A percentile compares a stretch with the other conserved stretches of the same genome.
Conservation (phyloP, 64 coral and sea anemone species). For the Exaiptasia diaphana region DNA sequence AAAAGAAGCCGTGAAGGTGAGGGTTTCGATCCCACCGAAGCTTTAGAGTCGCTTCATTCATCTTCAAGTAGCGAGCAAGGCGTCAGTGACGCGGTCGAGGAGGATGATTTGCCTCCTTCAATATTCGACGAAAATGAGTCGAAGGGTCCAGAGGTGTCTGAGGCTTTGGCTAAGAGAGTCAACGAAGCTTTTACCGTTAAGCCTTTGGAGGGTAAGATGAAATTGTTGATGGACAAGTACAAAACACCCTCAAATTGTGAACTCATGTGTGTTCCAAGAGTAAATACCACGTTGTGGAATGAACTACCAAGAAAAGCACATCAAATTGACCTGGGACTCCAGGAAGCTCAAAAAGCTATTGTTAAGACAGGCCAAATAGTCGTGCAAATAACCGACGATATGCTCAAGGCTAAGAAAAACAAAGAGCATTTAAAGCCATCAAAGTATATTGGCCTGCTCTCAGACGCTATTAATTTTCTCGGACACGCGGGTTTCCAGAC, state of each 20-base stretch:
- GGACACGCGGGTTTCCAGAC: slow-evolving; percentile 38
- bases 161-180: too few relatives aligned
- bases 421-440: slow-evolving; percentile 1
- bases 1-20: too few relatives aligned
- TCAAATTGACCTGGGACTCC: slow-evolving; percentile 22
- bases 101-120: too few relatives aligned
- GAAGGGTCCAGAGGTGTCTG: too few relatives aligned
- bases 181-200: too few relatives aligned
- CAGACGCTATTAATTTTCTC: slow-evolving; percentile 26
- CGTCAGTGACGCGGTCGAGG: too few relatives aligned
- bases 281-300: slow-evolving; percentile 40
- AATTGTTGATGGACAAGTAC: slow-evolving; percentile 25
- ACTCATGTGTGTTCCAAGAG: background rate
- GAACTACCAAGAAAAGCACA: slow-evolving; percentile 22
- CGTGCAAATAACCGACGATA: slow-evolving; percentile 5
- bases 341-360: slow-evolving; percentile 34
- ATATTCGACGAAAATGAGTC: too few relatives aligned
- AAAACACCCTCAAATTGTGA: background rate
- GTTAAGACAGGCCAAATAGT: slow-evolving; percentile 36
- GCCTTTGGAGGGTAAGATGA: slow-evolving; percentile 24
- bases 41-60: too few relatives aligned
- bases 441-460: slow-evolving; percentile 11
- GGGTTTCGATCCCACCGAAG: too few relatives aligned
- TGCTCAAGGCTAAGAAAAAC: slow-evolving; percentile 30
- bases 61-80: too few relatives aligned